A percentile compares a stretch with the other conserved stretches of the same genome.
These are phyloP conservation scores for Tarsius wallacei DNA, from an alignment of 2,797 vertebrate genomes.

Conservation along the genomic window DNA sequence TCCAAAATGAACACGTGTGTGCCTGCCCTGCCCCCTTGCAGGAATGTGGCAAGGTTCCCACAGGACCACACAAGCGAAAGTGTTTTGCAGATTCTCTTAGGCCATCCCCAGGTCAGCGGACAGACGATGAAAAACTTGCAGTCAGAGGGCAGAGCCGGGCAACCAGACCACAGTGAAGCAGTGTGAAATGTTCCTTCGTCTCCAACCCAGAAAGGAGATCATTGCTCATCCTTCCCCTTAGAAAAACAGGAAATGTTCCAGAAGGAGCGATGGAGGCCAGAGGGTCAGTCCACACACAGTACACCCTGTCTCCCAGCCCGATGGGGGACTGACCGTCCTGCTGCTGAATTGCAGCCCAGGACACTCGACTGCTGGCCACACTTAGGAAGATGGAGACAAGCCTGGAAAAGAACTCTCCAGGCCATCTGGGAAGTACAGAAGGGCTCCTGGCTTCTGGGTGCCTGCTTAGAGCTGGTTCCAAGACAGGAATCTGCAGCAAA, in stretches of 20 bases:
- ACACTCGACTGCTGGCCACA: background rate
- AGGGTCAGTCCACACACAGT: background rate
- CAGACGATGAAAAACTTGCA: background rate
- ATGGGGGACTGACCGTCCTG: background rate
- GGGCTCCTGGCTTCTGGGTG: background rate
- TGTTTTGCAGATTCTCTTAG: background rate
- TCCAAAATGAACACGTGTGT: background rate
- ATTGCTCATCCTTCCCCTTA: background rate
- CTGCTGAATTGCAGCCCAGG: background rate
- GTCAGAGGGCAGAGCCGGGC: fast-evolving
- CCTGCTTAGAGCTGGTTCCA: background rate
- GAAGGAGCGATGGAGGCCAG: background rate
- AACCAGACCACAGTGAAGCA: fast-evolving
- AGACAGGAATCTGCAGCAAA: background rate
- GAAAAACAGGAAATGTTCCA: too few relatives aligned
- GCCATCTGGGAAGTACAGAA: background rate
- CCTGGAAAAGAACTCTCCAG: background rate
- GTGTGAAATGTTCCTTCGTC: background rate
- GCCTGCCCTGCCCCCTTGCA: background rate
- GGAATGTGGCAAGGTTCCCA: background rate
- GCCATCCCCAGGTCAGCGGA: background rate
- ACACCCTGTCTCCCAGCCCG: background rate
- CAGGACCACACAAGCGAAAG: fast-evolving
- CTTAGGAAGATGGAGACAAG: background rate
- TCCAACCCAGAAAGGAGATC: background rate